These are phyloP conservation scores for Fistularia commersonii DNA, from an alignment of 2,797 vertebrate species.

Conservation along the genomic window DNA sequence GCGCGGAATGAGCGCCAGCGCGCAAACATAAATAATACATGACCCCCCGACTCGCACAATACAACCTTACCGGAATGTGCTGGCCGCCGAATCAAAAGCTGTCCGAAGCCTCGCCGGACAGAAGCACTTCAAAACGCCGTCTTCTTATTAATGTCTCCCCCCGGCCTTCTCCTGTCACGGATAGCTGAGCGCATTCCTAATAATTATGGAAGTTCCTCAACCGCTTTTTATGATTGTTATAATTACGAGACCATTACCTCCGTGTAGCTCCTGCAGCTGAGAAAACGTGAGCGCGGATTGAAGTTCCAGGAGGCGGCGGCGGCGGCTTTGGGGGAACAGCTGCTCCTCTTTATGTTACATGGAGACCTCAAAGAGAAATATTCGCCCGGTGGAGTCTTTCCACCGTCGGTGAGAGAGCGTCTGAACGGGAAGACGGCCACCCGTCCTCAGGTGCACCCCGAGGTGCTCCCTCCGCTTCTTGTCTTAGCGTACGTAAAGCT, in stretches of 20 bases:
- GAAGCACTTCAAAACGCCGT: too few relatives aligned
- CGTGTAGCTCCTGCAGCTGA: conserved; percentile 40
- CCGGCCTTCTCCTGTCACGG: conserved; percentile 11
- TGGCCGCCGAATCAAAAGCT: too few relatives aligned
- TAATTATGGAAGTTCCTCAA: conserved; percentile 47
- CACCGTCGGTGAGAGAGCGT: conserved; percentile 33
- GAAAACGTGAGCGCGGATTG: conserved; percentile 13
- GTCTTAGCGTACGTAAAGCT: too few relatives aligned
- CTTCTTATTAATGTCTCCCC: too few relatives aligned
- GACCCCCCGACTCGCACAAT: too few relatives aligned
- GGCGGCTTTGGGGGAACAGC: conserved; percentile 22
- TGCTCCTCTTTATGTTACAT: conserved; percentile 26
- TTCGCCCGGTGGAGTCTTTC: conserved; percentile 46
- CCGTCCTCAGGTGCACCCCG: conserved; percentile 40
- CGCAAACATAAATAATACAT: too few relatives aligned
- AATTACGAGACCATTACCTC: conserved; percentile 51
- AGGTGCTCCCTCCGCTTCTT: too few relatives aligned
- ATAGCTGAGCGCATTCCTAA: conserved; percentile 43
- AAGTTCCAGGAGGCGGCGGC: too few relatives aligned
- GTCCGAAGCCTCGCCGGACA: too few relatives aligned
- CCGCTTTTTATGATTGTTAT: conserved; percentile 52
- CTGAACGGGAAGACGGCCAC: conserved; percentile 14
- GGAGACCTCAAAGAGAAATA: conserved; percentile 24
- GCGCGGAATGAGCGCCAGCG: too few relatives aligned
- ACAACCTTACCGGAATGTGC: too few relatives aligned